A percentile compares a stretch with the other conserved stretches of the same genome.
Conservation (phyloP, 2,113 vertebrate species). For the Scomber scombrus region DNA sequence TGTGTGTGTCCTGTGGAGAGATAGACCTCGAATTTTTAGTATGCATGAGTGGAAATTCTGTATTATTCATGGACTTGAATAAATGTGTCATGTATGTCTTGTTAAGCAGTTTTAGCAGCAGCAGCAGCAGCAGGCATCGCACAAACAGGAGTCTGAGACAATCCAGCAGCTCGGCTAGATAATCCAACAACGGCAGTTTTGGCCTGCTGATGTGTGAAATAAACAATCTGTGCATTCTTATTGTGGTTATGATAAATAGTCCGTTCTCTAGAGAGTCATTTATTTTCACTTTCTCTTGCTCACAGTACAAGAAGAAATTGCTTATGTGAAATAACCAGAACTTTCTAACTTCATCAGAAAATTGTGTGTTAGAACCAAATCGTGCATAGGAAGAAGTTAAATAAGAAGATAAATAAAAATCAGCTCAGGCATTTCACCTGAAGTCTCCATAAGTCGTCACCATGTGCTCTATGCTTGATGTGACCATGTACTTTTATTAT, state of each 20-base stretch:
- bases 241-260: constrained; percentile 25
- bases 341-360: too few species aligned
- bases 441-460: too few species aligned
- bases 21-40: constrained; percentile 17
- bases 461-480: too few species aligned
- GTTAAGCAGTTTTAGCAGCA: constrained; percentile 48
- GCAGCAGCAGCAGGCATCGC: constrained; percentile 18
- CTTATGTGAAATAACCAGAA: not conserved
- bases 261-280: constrained; percentile 33
- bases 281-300: constrained; percentile 12
- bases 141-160: constrained; percentile 29
- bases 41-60: constrained; percentile 33
- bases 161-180: constrained; percentile 34
- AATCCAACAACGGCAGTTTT: constrained; percentile 49
- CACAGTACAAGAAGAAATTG: not conserved
- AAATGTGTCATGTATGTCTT: constrained; percentile 61
- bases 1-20: not conserved
- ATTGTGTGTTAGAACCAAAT: too few species aligned
- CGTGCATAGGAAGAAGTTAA: too few species aligned
- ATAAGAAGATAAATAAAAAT: too few species aligned
- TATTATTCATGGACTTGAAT: constrained; percentile 62
- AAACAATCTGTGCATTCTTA: constrained; percentile 56
- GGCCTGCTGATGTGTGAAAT: constrained; percentile 68
- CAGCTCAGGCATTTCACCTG: too few species aligned
- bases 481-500: too few species aligned